phyloP scores from a whole-genome alignment of 2,113 vertebrate genomes.

The Campylorhamphus procurvoides region DNA sequence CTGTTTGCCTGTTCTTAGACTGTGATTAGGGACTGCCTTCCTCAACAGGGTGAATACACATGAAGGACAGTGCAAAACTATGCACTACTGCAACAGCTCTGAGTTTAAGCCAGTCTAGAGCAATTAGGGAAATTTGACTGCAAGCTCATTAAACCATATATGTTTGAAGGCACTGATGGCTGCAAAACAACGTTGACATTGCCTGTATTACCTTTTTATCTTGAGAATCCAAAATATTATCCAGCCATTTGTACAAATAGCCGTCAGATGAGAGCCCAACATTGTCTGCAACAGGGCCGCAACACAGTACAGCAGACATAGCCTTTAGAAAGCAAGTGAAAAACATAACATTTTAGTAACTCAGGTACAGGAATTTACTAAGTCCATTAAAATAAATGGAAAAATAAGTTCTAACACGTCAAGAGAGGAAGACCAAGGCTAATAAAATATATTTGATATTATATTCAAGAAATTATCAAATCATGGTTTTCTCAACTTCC shows the following conservation, averaged over 20 bases:
- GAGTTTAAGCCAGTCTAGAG: not conserved
- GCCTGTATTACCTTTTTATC: slow-evolving; percentile 89
- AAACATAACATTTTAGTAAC: slow-evolving; percentile 38
- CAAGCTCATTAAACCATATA: not conserved
- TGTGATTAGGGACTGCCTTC: not conserved
- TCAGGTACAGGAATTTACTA: not conserved
- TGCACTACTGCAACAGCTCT: fast-evolving
- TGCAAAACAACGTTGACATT: not conserved
- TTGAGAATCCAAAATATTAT: slow-evolving; percentile 99
- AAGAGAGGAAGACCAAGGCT: not conserved
- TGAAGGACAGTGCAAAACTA: not conserved
- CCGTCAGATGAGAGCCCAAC: slow-evolving; percentile 97
- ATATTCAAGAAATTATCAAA: not conserved
- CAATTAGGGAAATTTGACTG: not conserved
- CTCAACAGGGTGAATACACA: not conserved
- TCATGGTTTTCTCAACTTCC: not conserved
- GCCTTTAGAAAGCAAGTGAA: slow-evolving; percentile 80
- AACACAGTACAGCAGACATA: slow-evolving; percentile 98
- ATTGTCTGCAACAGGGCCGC: slow-evolving; percentile 97
- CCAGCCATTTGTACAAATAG: slow-evolving; percentile 98
- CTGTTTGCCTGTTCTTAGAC: not conserved
- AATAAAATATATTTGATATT: not conserved
- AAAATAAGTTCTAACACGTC: not conserved
- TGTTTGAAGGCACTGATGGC: not conserved
- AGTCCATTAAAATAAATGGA: not conserved